Percentiles rank a stretch among this genome's conserved stretches.
phyloP scores from a whole-genome alignment of 2,888 invertebrate genomes.

The Melikaiella ostensackeni region DNA sequence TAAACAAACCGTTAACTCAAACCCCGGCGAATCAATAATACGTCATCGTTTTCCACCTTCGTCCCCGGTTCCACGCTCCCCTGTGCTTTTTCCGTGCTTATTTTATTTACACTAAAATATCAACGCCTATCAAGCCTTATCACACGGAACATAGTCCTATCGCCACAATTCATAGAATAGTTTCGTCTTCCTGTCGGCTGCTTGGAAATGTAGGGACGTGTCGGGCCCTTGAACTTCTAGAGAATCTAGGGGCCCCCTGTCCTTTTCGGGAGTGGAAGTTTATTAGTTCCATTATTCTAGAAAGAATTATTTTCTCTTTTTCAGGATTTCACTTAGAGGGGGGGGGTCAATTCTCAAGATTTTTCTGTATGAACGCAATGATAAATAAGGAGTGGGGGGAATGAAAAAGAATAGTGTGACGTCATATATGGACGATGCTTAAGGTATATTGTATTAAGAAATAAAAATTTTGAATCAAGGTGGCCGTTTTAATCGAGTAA shows the following conservation, averaged over 20 bases:
- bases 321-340: no score
- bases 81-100: constrained; percentile 45
- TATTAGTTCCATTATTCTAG: no score
- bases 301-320: no score
- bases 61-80: constrained; percentile 57
- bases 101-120: constrained; percentile 43
- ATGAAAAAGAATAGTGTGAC: no score
- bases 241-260: no score
- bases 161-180: neutral
- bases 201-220: neutral
- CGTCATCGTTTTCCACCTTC: constrained; percentile 56
- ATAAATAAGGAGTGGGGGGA: no score
- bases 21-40: constrained; percentile 73
- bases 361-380: no score
- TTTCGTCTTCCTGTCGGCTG: neutral
- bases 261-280: neutral
- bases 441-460: no score
- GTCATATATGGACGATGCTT: no score
- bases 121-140: constrained; percentile 2
- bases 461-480: no score
- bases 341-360: no score
- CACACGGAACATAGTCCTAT: neutral
- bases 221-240: neutral
- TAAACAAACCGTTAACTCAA: constrained; percentile 76
- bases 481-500: no score